Percentiles rank a stretch among this genome's conserved stretches.
Conservation (phyloP, 2,888 invertebrate species). For the Synergus laeviventris region DNA sequence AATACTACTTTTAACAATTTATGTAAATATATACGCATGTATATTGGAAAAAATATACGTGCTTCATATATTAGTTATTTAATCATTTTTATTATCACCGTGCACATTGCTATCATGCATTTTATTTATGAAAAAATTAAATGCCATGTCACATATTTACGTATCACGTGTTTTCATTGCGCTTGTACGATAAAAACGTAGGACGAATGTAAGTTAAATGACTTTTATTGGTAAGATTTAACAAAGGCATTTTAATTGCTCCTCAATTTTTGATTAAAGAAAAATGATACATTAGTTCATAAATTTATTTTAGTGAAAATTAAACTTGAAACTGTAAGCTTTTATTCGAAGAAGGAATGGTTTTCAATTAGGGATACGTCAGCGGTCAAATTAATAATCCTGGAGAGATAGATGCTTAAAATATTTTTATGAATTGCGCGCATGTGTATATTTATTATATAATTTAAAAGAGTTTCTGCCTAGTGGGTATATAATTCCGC, state of each 20-base stretch:
- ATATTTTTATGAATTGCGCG: background rate
- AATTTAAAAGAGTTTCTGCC: background rate
- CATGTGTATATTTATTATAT: background rate
- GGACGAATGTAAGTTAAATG: too few relatives aligned
- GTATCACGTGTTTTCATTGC: background rate
- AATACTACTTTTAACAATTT: background rate
- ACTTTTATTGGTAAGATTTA: too few relatives aligned
- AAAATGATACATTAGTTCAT: background rate
- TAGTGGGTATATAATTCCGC: background rate
- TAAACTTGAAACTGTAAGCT: background rate
- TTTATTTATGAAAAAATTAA: background rate
- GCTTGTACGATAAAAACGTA: too few relatives aligned
- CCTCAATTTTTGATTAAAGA: too few relatives aligned
- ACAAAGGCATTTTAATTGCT: too few relatives aligned
- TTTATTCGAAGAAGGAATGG: background rate
- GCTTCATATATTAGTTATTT: background rate
- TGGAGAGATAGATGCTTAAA: background rate
- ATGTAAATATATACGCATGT: too few relatives aligned
- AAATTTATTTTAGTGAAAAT: background rate
- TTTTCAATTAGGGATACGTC: background rate
- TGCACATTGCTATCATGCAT: background rate
- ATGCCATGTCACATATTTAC: background rate
- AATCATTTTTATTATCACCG: background rate
- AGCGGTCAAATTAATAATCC: slow-evolving; percentile 27
- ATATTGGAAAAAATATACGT: too few relatives aligned